Percentiles rank a stretch among this genome's conserved stretches.
These are phyloP conservation scores for Enteromius trimaculatus DNA, from an alignment of 2,797 vertebrate species.

Conservation along the genomic window DNA sequence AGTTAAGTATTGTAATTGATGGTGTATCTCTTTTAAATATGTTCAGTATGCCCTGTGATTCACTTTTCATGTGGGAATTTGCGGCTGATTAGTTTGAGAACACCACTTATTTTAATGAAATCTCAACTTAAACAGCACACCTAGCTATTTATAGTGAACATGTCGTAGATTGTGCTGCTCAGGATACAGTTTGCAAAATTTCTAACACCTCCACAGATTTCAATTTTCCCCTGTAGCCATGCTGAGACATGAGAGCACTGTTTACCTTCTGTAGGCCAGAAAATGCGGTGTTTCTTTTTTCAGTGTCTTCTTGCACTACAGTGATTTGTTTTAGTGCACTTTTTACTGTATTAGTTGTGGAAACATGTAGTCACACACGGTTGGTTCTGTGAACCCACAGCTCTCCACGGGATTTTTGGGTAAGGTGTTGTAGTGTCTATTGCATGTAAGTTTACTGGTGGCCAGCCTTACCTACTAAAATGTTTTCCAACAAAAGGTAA, in stretches of 20 bases:
- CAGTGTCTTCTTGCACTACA: constrained; percentile 39
- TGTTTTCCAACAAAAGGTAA: constrained; percentile 64
- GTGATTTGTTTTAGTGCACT: constrained; percentile 63
- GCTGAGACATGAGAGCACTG: constrained; percentile 32
- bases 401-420: constrained; percentile 53
- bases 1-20: constrained; percentile 12
- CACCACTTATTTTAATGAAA: constrained; percentile 26
- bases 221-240: constrained; percentile 12
- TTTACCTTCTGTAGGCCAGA: constrained; percentile 19
- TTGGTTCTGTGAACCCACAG: constrained; percentile 67
- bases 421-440: constrained; percentile 62
- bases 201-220: constrained; percentile 21
- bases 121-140: constrained; percentile 36
- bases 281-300: background rate
- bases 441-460: constrained; percentile 70
- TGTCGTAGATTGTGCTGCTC: constrained; percentile 58
- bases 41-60: constrained; percentile 16
- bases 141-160: constrained; percentile 52
- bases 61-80: constrained; percentile 16
- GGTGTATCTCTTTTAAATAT: constrained; percentile 29
- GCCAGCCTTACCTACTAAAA: constrained; percentile 65
- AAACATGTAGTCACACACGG: constrained; percentile 71
- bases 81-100: constrained; percentile 40
- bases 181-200: constrained; percentile 36
- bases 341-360: constrained; percentile 63